Evolutionary conservation across 2,888 invertebrate genomes (phyloP).

Genomic region (Celastrina argiolus): DNA sequence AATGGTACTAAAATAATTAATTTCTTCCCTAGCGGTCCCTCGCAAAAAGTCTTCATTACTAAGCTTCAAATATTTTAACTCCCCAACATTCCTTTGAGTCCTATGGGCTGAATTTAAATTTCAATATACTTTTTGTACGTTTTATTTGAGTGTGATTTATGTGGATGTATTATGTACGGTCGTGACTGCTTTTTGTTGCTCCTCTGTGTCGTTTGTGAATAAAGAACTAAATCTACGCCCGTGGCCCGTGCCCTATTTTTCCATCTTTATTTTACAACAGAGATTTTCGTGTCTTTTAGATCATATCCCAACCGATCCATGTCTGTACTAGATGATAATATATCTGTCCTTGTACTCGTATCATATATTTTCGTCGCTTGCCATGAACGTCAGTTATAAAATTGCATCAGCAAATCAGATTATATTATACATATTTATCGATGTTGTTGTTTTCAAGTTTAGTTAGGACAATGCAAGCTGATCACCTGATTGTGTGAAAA

Average conservation of each 20-base stretch:
- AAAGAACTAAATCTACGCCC: not conserved
- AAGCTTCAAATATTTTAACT: conserved; percentile 25
- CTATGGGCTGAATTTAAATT: conserved; percentile 15
- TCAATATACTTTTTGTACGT: conserved; percentile 15
- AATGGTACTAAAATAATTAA: conserved; percentile 32
- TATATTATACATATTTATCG: too few species aligned
- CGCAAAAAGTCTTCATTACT: conserved; percentile 26
- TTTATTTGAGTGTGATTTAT: conserved; percentile 15
- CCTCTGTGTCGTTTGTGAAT: not conserved
- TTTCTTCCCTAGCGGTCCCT: conserved; percentile 26
- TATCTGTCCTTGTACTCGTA: too few species aligned
- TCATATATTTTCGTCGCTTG: too few species aligned
- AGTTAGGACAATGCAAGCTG: too few species aligned
- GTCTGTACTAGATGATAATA: too few species aligned
- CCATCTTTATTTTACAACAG: not conserved
- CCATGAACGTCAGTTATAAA: too few species aligned
- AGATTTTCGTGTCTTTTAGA: not conserved
- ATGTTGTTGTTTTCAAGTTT: too few species aligned
- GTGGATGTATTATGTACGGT: conserved; percentile 9
- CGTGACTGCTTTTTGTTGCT: conserved; percentile 6
- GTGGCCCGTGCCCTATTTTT: not conserved
- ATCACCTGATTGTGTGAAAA: too few species aligned
- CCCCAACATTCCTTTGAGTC: conserved; percentile 16
- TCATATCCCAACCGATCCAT: too few species aligned
- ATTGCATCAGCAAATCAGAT: too few species aligned